A percentile compares a stretch with the other conserved stretches of the same genome.
Evolutionary conservation across 2,797 vertebrate species (phyloP).

Genomic region (Cirrhinus molitorella): DNA sequence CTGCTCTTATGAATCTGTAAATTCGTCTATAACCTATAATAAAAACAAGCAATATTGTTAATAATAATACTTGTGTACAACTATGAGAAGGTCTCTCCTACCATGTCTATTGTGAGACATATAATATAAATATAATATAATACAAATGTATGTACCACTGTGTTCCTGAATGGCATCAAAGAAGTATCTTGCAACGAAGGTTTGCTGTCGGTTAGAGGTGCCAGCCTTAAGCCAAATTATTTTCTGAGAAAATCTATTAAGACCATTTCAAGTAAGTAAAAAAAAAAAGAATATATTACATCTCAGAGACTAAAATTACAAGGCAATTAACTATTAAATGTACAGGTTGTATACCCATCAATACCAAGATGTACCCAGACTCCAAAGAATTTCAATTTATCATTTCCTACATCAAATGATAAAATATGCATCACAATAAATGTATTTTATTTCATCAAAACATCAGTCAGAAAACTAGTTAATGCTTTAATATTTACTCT

Average conservation of each 20-base stretch:
- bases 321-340: not conserved
- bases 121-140: no score
- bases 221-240: not conserved
- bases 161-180: conserved; percentile 16
- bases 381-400: conserved; percentile 7
- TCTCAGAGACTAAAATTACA: not conserved
- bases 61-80: not conserved
- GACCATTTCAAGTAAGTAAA: not conserved
- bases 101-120: not conserved
- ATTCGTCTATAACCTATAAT: not conserved
- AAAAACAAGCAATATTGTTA: not conserved
- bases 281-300: not conserved
- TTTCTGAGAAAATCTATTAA: not conserved
- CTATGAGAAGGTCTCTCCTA: not conserved
- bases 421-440: not conserved
- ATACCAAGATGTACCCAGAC: conserved; percentile 25
- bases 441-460: not conserved
- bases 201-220: not conserved
- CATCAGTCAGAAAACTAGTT: not conserved
- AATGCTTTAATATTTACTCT: no score
- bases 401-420: conserved; percentile 4
- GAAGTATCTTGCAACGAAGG: conserved; percentile 2
- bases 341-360: conserved; percentile 2
- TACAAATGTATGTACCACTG: not conserved
- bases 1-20: not conserved